Evolutionary conservation across 2,888 invertebrate genomes (phyloP), one percentile per base, ranked within the genome.

Genomic region (Lepidochrysops patricia): DNA sequence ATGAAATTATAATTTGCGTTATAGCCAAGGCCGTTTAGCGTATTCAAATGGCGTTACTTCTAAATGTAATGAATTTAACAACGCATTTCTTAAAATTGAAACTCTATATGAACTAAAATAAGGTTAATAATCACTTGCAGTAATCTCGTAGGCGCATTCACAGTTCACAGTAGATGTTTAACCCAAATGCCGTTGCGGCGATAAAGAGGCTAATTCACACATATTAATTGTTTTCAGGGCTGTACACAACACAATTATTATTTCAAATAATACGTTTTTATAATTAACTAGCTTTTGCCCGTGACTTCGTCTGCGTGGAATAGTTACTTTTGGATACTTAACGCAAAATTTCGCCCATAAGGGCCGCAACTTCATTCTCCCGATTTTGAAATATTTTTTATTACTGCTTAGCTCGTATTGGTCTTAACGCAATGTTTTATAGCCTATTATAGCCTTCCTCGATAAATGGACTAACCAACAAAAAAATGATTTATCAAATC

Each of bases 151-250:
- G 43, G 43, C 32, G 32, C 32, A 54, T 29, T 27, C 12, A 19
- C 19, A 12, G 29, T 29, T 32, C 54, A 32, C 29, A 15, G 54
- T 29, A 54, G 25, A 57, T 62, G 58, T 60, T 60, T 62, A 64
- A 61, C 66, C 62, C 54, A 62, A 64, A 67, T 62, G 61, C 62
- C 59, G 58, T 59, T 25, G 34, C 50, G 52, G 58, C 49, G 57
- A 61, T 62, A 54, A 54, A 54, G 69, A 68, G 67, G 70, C 64
- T 74, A 75, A 76, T 77, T 76, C 71, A 73, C 72, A 74, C 74
- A 70, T 73, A 73, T 67, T 74, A 76, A 76, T 75, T 71, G 68
- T 67, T 61, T 52, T 50, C 54, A 54, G 29, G 27, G 54, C 19
- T 54, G 27, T 29, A 19, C 43, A 9, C 19, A 19, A 1, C 13